Percentiles rank a stretch among this genome's conserved stretches.
Conservation (phyloP, 1,140 invertebrate genomes). For the Mycetomoellerius zeteki region DNA sequence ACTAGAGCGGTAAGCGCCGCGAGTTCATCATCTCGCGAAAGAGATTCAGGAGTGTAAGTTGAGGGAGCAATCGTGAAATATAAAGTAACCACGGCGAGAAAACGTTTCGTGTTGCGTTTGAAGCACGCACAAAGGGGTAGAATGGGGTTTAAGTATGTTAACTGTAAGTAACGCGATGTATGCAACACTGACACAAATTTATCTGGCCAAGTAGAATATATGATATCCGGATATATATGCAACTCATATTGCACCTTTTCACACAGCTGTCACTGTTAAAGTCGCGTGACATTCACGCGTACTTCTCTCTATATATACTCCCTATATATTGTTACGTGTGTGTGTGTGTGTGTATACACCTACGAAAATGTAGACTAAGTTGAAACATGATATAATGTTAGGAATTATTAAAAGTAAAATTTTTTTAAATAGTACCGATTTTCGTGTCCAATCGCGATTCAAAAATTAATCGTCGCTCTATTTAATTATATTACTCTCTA, state of each 20-base stretch:
- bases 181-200: conserved; percentile 46
- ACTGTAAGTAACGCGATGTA: conserved; percentile 30
- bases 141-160: conserved; percentile 39
- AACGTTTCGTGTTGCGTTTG: conserved; percentile 23
- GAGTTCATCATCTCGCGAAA: conserved; percentile 70
- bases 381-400: not conserved
- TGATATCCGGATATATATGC: conserved; percentile 7
- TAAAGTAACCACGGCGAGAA: conserved; percentile 54
- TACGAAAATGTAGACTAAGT: not conserved
- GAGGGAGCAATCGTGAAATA: conserved; percentile 65
- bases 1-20: conserved; percentile 44
- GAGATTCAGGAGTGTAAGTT: conserved; percentile 40
- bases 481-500: no score
- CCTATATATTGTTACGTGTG: not conserved
- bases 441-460: not conserved
- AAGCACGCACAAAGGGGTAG: conserved; percentile 9
- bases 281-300: conserved; percentile 28
- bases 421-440: not conserved
- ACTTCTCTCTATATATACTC: no score
- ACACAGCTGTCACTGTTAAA: conserved; percentile 6
- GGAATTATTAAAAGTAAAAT: not conserved
- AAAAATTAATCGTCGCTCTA: not conserved
- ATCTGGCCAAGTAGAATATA: conserved; percentile 44
- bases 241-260: not conserved
- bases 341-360: not conserved